Conservation (phyloP, 2,797 vertebrate species). For the Rhinophrynus dorsalis region DNA sequence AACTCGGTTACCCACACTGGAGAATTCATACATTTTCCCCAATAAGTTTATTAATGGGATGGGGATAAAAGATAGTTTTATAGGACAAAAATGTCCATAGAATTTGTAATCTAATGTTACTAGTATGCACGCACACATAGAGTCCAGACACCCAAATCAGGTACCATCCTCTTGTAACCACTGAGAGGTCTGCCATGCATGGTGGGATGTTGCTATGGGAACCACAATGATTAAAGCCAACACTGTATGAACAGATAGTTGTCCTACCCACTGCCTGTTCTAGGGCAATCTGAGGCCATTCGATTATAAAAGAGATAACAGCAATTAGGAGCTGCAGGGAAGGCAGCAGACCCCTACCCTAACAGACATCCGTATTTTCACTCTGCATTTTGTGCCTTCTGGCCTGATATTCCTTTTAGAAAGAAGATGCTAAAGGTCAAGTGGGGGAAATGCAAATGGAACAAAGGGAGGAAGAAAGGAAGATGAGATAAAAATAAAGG, state of each 20-base stretch:
- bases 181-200: background rate
- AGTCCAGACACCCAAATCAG: no score
- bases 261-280: slow-evolving; percentile 5
- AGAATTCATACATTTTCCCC: no score
- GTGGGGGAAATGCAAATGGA: background rate
- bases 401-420: background rate
- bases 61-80: no score
- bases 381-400: background rate
- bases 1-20: no score
- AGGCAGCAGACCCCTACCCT: background rate
- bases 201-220: slow-evolving; percentile 56
- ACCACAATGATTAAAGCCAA: slow-evolving; percentile 50
- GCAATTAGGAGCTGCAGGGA: background rate
- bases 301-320: slow-evolving; percentile 34
- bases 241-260: background rate
- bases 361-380: background rate
- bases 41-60: no score
- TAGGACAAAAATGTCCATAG: no score
- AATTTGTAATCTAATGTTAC: no score
- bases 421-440: background rate
- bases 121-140: no score
- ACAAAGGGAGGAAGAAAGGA: background rate
- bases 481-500: background rate
- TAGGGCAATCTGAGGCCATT: slow-evolving; percentile 23
- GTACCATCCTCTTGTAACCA: background rate